These are phyloP conservation scores for Nasonia oneida DNA, from an alignment of 2,888 invertebrate genomes.

Conservation along the genomic window DNA sequence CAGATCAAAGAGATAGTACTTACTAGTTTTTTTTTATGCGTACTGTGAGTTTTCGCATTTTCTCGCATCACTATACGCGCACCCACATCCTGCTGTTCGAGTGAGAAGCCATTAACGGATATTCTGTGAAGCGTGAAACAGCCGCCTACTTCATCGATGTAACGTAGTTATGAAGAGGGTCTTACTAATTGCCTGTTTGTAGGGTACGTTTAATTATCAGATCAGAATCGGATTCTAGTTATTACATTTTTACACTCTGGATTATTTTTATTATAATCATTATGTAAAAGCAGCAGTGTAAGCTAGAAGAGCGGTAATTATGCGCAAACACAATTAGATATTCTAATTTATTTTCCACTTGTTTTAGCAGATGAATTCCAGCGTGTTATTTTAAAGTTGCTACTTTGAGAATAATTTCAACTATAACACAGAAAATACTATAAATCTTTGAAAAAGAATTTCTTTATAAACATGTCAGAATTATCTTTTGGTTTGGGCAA, in stretches of 20 bases:
- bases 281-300: background rate
- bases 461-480: no score
- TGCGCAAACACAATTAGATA: background rate
- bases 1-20: slow-evolving; percentile 33
- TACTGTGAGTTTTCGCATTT: slow-evolving; percentile 35
- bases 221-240: background rate
- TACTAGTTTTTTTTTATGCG: slow-evolving; percentile 22
- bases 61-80: background rate
- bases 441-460: no score
- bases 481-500: no score
- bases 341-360: background rate
- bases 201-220: background rate
- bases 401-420: no score
- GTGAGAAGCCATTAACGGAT: slow-evolving; percentile 32
- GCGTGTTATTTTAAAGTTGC: no score
- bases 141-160: slow-evolving; percentile 1
- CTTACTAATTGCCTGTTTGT: background rate
- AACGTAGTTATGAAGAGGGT: background rate
- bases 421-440: no score
- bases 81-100: slow-evolving; percentile 37
- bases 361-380: no score
- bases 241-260: background rate
- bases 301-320: background rate
- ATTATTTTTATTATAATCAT: background rate
- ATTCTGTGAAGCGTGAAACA: slow-evolving; percentile 39